Conservation (phyloP, 53 echinoderm and acorn worm species). For the Luidia sarsii region DNA sequence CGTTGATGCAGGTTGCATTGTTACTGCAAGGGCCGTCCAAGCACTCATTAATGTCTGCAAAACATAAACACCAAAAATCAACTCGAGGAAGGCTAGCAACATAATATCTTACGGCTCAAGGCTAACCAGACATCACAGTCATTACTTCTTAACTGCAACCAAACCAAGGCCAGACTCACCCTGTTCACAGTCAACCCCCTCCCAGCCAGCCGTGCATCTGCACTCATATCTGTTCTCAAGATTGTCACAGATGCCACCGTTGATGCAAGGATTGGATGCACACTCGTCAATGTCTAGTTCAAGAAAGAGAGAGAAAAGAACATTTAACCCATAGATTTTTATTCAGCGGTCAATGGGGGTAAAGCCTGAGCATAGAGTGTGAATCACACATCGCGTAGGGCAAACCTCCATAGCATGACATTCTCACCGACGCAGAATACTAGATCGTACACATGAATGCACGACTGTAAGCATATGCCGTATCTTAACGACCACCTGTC, state of each 20-base stretch:
- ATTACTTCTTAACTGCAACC: no score
- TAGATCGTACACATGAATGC: no score
- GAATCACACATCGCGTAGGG: no score
- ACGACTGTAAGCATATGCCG: no score
- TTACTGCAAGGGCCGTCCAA: conserved; percentile 74
- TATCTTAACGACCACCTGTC: no score
- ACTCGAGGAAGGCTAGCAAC: no score
- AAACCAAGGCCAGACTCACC: conserved; percentile 5
- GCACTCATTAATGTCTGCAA: conserved; percentile 81
- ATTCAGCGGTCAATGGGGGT: no score
- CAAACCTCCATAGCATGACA: no score
- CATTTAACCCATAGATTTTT: no score
- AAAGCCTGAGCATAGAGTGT: no score
- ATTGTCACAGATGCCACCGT: conserved; percentile 29
- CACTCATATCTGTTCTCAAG: conserved; percentile 58
- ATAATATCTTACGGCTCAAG: conserved; percentile 8
- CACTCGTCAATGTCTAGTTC: conserved; percentile 55
- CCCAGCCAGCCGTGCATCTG: conserved; percentile 64
- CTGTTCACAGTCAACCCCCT: conserved; percentile 59
- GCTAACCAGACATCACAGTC: no score
- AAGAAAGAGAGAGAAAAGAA: neutral
- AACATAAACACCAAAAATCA: neutral
- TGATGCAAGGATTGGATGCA: conserved; percentile 31
- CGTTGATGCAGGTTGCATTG: conserved; percentile 58
- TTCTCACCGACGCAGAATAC: no score